A percentile compares a stretch with the other conserved stretches of the same genome.
Conservation (phyloP, 1,140 invertebrate species). For the Heterodera schachtii region DNA sequence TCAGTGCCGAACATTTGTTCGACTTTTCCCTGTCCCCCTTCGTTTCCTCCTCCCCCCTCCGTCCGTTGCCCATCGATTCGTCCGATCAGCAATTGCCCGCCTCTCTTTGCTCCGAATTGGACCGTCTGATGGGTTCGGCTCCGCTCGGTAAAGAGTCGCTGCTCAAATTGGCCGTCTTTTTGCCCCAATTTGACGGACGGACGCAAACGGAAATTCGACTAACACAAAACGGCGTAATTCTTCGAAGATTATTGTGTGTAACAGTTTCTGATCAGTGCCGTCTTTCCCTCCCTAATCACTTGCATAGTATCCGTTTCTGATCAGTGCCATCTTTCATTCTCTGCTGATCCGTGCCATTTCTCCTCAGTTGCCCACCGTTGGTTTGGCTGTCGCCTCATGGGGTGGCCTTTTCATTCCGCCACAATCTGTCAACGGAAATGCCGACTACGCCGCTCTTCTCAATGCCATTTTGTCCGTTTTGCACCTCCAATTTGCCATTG, state of each 20-base stretch:
- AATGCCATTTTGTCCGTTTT: constrained; percentile 29
- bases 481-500: constrained; percentile 7
- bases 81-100: constrained; percentile 36
- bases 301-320: too few species aligned
- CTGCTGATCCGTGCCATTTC: constrained; percentile 22
- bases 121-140: constrained; percentile 36
- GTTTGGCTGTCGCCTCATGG: constrained; percentile 49
- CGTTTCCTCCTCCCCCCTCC: neutral
- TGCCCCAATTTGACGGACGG: neutral
- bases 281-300: too few species aligned
- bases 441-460: constrained; percentile 32
- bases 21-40: constrained; percentile 42
- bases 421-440: constrained; percentile 16
- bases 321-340: neutral
- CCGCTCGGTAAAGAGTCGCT: constrained; percentile 35
- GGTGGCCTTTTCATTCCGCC: constrained; percentile 35
- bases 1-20: constrained; percentile 39
- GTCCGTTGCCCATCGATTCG: constrained; percentile 22
- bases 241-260: too few species aligned
- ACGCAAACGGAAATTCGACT: neutral
- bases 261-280: too few species aligned
- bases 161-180: constrained; percentile 44
- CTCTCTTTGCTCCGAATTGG: constrained; percentile 45
- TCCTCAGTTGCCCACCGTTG: constrained; percentile 32
- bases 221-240: neutral